These are phyloP conservation scores for Poeciliopsis turneri DNA, from an alignment of 2,797 vertebrate species.

Conservation along the genomic window DNA sequence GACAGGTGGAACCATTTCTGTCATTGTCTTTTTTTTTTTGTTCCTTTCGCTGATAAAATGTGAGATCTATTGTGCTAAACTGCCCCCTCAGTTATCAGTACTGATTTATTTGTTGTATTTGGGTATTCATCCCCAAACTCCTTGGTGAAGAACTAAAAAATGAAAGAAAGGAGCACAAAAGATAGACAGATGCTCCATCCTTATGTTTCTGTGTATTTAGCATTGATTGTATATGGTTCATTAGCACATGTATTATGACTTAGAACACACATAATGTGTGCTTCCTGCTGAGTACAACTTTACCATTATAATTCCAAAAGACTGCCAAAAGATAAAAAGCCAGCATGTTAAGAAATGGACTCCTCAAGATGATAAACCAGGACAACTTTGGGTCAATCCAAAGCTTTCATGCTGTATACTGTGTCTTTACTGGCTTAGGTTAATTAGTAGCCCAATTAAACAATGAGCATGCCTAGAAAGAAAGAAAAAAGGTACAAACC, in stretches of 20 bases:
- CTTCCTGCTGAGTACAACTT: background rate
- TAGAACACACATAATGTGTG: background rate
- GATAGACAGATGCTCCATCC: background rate
- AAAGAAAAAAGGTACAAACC: background rate
- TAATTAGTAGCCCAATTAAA: background rate
- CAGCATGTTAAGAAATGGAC: background rate
- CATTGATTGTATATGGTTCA: background rate
- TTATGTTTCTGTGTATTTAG: background rate
- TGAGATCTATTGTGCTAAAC: background rate
- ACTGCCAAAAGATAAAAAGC: background rate
- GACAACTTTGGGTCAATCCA: background rate
- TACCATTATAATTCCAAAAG: background rate
- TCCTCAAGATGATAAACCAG: background rate
- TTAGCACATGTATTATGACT: background rate
- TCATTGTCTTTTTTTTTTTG: background rate
- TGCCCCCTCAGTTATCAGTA: background rate
- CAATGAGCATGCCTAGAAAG: background rate
- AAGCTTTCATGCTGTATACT: background rate
- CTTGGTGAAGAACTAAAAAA: background rate
- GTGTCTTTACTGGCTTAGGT: background rate
- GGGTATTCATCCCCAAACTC: background rate
- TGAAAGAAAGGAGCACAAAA: background rate
- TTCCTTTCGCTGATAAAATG: background rate
- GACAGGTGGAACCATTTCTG: background rate
- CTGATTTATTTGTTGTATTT: background rate